phyloP scores from a whole-genome alignment of 1,140 invertebrate species.

The Drosophila fuyamai region DNA sequence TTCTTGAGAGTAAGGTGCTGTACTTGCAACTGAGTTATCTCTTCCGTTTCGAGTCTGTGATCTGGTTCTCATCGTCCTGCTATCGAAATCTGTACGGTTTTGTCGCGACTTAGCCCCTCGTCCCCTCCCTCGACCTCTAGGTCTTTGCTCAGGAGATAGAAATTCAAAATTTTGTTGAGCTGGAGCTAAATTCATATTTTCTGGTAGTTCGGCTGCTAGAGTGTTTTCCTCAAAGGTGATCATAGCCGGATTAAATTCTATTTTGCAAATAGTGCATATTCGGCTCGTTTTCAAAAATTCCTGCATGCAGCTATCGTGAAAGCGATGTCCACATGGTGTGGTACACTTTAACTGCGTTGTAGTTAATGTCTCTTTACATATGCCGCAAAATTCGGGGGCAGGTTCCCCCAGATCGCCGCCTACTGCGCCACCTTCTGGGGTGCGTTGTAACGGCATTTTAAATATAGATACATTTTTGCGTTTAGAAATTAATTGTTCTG shows the following conservation, averaged over 20 bases:
- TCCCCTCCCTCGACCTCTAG: neutral
- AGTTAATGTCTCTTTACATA: constrained; percentile 1
- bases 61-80: constrained; percentile 1
- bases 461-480: constrained; percentile 5
- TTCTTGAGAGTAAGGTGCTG: constrained; percentile 1
- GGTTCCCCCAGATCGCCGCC: neutral
- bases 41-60: neutral
- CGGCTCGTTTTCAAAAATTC: neutral
- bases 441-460: constrained; percentile 5
- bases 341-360: constrained; percentile 1
- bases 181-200: neutral
- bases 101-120: constrained; percentile 1
- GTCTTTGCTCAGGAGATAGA: constrained; percentile 1
- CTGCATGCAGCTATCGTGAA: neutral
- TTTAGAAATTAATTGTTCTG: neutral
- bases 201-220: neutral
- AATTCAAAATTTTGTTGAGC: neutral
- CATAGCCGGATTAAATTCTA: neutral
- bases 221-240: neutral
- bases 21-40: constrained; percentile 1
- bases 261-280: neutral
- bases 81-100: constrained; percentile 1
- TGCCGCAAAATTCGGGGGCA: constrained; percentile 1
- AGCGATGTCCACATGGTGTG: neutral
- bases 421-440: neutral